Percentiles rank a stretch among this genome's conserved stretches.
Conservation (phyloP, 1,140 invertebrate genomes). For the Zeugodacus cucurbitae region DNA sequence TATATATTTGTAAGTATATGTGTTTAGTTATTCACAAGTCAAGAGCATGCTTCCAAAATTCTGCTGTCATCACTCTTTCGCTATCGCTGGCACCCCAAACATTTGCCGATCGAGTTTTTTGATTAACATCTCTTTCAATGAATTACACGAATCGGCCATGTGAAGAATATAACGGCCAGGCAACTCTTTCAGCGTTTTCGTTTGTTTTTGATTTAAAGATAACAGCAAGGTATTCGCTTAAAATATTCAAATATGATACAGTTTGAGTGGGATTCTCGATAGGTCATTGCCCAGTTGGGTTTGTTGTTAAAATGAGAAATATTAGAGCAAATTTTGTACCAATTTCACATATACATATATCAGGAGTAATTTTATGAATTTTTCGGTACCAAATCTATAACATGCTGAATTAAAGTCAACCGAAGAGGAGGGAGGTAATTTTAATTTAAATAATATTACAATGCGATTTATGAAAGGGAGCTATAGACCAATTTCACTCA, state of each 20-base stretch:
- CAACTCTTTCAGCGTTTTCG: neutral
- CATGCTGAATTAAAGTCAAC: too few relatives aligned
- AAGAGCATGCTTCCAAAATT: constrained; percentile 4
- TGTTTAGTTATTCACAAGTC: neutral
- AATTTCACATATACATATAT: neutral
- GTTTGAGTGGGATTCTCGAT: neutral
- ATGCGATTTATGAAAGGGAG: too few relatives aligned
- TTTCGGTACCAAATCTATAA: too few relatives aligned
- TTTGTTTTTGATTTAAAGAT: neutral
- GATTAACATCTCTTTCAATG: neutral
- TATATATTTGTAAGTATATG: neutral
- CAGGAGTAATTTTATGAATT: too few relatives aligned
- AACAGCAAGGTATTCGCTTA: neutral
- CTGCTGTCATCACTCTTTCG: neutral
- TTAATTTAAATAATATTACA: too few relatives aligned
- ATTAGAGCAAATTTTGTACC: too few relatives aligned
- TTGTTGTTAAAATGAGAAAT: too few relatives aligned
- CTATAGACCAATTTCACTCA: too few relatives aligned
- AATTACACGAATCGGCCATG: neutral
- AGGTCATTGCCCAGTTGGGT: neutral
- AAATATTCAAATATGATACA: neutral
- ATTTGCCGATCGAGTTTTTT: neutral
- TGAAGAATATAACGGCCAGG: neutral
- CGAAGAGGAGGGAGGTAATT: too few relatives aligned
- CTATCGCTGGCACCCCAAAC: neutral